phyloP scores from a whole-genome alignment of 2,888 invertebrate genomes.

The Pomacea canaliculata region DNA sequence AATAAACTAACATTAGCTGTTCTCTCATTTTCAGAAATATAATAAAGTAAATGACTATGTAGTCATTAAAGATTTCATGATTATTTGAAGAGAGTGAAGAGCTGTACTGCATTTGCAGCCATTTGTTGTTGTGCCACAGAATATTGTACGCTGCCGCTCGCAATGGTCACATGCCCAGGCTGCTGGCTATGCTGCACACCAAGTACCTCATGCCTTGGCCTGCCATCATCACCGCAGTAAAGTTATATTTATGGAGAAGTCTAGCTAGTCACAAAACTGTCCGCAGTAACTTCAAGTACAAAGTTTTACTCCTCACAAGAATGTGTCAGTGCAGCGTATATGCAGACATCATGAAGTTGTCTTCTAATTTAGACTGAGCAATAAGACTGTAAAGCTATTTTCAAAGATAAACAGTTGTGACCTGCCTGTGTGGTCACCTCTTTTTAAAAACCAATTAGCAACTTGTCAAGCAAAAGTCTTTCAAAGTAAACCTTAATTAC shows the following conservation, averaged over 20 bases:
- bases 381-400: too few species aligned
- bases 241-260: slow-evolving; percentile 6
- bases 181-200: slow-evolving; percentile 43
- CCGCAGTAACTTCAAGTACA: too few species aligned
- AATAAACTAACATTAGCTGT: too few species aligned
- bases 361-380: neutral
- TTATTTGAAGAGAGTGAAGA: neutral
- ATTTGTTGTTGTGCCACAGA: slow-evolving; percentile 26
- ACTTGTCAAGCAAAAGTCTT: too few species aligned
- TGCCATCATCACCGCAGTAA: slow-evolving; percentile 44
- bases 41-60: too few species aligned
- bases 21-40: neutral
- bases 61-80: too few species aligned
- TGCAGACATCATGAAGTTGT: neutral
- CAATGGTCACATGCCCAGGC: slow-evolving; percentile 43
- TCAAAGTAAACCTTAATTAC: too few species aligned
- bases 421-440: too few species aligned
- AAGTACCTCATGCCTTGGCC: slow-evolving; percentile 50
- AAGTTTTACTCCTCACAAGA: too few species aligned
- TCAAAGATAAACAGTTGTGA: too few species aligned
- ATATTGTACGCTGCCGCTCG: slow-evolving; percentile 49
- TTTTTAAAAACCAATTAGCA: too few species aligned
- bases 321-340: neutral
- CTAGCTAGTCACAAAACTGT: too few species aligned
- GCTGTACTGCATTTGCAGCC: neutral